These are phyloP conservation scores for Tenualosa ilisha DNA, from an alignment of 2,797 vertebrate genomes.

Conservation along the genomic window DNA sequence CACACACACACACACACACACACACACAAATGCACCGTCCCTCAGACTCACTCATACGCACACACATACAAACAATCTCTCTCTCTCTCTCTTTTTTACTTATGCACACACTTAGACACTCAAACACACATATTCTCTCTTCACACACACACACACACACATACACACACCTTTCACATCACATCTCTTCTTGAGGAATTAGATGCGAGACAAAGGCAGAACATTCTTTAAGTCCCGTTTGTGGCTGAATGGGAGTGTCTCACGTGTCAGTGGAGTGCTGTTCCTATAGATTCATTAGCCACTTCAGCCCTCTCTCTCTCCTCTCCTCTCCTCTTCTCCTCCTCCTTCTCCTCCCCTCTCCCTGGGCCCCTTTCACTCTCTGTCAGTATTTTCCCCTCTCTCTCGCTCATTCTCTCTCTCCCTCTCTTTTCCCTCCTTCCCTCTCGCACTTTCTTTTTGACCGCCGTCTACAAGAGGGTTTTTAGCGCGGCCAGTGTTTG, in stretches of 20 bases:
- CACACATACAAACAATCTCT: background rate
- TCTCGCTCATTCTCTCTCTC: slow-evolving; percentile 80
- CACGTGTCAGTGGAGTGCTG: slow-evolving; percentile 91
- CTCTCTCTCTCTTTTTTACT: background rate
- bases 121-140: background rate
- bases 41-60: too few species aligned
- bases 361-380: slow-evolving; percentile 72
- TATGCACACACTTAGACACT: background rate
- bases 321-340: slow-evolving; percentile 79
- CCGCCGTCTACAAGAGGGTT: slow-evolving; percentile 90
- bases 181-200: slow-evolving; percentile 94
- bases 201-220: slow-evolving; percentile 90
- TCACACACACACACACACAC: slow-evolving; percentile 9
- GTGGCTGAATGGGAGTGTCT: slow-evolving; percentile 92
- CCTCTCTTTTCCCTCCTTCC: slow-evolving; percentile 75
- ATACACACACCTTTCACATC: slow-evolving; percentile 73
- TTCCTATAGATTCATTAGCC: slow-evolving; percentile 99
- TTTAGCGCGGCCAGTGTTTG: slow-evolving; percentile 87
- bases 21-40: background rate
- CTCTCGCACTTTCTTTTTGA: slow-evolving; percentile 73
- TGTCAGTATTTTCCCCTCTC: slow-evolving; percentile 65
- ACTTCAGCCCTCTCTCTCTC: slow-evolving; percentile 80
- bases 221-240: slow-evolving; percentile 92
- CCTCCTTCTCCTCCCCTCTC: slow-evolving; percentile 74
- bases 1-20: slow-evolving; percentile 10